phyloP scores from a whole-genome alignment of 2,113 vertebrate genomes.

The Spilogale gracilis region DNA sequence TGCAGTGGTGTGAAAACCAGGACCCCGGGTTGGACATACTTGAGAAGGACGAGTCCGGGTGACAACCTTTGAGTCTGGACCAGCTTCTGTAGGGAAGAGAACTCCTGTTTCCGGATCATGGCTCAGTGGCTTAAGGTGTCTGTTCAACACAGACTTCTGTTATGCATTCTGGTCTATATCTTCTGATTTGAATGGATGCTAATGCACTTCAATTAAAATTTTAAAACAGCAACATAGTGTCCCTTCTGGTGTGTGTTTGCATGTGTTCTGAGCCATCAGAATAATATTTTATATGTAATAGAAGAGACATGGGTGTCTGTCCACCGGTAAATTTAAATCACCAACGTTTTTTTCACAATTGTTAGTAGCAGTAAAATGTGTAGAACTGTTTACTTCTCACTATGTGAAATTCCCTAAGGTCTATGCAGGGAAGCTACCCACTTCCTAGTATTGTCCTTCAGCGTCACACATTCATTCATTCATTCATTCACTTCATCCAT shows the following conservation, averaged over 20 bases:
- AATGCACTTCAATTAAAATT: rapidly evolving
- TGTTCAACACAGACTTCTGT: rapidly evolving
- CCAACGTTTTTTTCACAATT: not conserved
- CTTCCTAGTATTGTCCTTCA: not conserved
- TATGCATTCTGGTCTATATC: rapidly evolving
- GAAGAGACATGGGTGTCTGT: too few relatives aligned
- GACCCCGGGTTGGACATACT: rapidly evolving
- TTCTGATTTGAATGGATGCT: rapidly evolving
- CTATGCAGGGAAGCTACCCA: not conserved
- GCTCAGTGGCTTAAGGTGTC: rapidly evolving
- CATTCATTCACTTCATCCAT: not conserved
- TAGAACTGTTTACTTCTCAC: not conserved
- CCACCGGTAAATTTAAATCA: rapidly evolving
- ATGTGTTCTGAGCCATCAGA: not conserved
- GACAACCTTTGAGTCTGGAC: rapidly evolving
- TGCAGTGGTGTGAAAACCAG: rapidly evolving
- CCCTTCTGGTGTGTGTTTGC: not conserved
- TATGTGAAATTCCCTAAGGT: not conserved
- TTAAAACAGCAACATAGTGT: rapidly evolving
- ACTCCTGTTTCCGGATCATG: rapidly evolving
- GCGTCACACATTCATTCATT: not conserved
- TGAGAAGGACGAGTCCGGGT: rapidly evolving
- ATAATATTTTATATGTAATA: too few relatives aligned
- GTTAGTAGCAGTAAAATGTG: too few relatives aligned
- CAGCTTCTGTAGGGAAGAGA: not conserved